Base-by-base conservation (phyloP, 2,797 vertebrate species). In the Distichodus sexfasciatus region DNA sequence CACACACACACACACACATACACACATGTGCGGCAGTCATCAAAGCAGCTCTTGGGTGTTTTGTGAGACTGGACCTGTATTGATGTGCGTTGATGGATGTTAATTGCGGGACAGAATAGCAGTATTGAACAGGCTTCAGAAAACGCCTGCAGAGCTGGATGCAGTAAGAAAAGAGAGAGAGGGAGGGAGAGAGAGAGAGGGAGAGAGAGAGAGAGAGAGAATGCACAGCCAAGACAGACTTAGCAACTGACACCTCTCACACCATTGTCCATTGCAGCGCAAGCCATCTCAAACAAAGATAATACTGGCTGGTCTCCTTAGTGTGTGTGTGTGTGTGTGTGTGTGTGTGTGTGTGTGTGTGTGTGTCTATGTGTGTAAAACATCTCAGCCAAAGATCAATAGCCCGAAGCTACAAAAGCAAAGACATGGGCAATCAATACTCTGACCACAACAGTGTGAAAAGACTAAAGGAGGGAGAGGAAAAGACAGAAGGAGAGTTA, bases 391-490 rank as follows among this genome's bases (percentile, higher is more conserved):
- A 57, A 83, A 81, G 87, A 91, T 92, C 90, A 90, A 92, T 92
- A 91, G 76, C 85, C 85, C 87, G 81, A 81, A 87, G 86, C 89
- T 87, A 88, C 84, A 87, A 86, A 90, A 84, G 86, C 83, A 90
- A 90, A 91, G 88, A 89, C 88, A 87, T 84, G 83, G 86, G 83
- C 85, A 80, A 92, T 92, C 90, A 90, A 92, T 92, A 91, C 64
- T 80, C 79, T 76, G 82, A 81, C 84, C 85, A 86, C 84, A 86
- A 88, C 85, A 85, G 81, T 35, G 48, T 72, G 57, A 61, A 74
- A 71, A 67, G 69, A 86, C 79, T 83, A 78, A 86, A 82, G 83
- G 79, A 85, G 79, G 76, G 77, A 82, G 76, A 26, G 71, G 81
- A 84, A 86, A 76, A 84, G 81, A 77, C 48, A 15, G 69, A 48